Evolutionary conservation across 1,140 invertebrate species (phyloP), one percentile per base, ranked within the genome.

Genomic region (Riptortus pedestris): DNA sequence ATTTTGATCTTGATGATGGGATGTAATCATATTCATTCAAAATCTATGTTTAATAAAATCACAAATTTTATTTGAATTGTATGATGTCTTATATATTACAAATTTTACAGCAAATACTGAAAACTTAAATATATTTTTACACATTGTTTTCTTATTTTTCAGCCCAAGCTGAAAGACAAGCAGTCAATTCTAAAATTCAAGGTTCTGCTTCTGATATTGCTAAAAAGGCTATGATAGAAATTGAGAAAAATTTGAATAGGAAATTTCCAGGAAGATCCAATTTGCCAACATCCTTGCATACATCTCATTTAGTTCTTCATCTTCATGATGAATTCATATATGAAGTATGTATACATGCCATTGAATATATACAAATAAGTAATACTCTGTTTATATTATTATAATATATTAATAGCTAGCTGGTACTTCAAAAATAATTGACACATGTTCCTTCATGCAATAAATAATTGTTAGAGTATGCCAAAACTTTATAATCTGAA

Each of bases 291-390:
- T 31, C 58, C 47, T 48, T 33, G 47, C 58, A 57, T 51, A 52
- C 81, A 0, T 60, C 48, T 38, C 82, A 80, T 66, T 78, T 96
- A 20, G 81, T 97, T 2, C 76, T 98, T 38, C 92, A 98, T 73
- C 77, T 98, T 66, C 95, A 98, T 72, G 96, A 99, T 78, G 96
- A 99, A 80, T 78, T 99, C 0, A 84, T 99, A 26, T 97, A 90
- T 71, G 94, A 99, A 80, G 91, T 96, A 64, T 38, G 18, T 24
- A 24, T 64, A 24, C 20, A 2, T 52, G 24, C 20, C 29, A 45
- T 63, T 45, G n/a, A 64, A 64, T 26, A 22, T 52, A 57, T 26
- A 29, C 33, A 29, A 62, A 12, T 24, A 48, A 27, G 16, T 7
- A n/a, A n/a, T 60, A 43, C 57, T 55, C 24, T 59, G 52, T n/a